Evolutionary conservation across 2,888 invertebrate species (phyloP), one percentile per base, ranked within the genome.

Genomic region (Tridacna gigas): DNA sequence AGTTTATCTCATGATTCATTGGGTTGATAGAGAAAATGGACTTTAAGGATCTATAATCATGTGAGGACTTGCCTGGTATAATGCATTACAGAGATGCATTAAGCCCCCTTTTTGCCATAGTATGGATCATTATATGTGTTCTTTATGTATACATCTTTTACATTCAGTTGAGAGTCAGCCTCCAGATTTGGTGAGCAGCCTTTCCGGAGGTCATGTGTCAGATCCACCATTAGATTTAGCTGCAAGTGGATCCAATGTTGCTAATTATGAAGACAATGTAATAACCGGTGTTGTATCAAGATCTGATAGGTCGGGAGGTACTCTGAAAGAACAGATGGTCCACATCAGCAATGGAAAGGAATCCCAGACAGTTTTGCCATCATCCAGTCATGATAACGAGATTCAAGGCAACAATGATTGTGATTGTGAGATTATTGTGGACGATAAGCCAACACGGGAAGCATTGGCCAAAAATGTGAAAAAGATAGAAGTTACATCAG

Each of bases 371-470:
- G 26, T 66, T 47, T 76, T 77, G 2, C 67, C 77, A 22, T 51
- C 83, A 13, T 66, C 71, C 20, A 83, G 77, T 79, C 71, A 71
- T 20, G 71, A 71, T 25, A 51, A 9, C 5, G 47, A 47, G 15
- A 25, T 71, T n/a, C 71, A 47, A 9, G 75, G 75, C 37, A 79
- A 74, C 12, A 77, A 80, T 2, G 84, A 84, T 26, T 74, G 74
- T 61, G 82, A 86, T 47, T 82, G 82, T 80, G 86, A 86, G 51
- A 86, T 86, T 13, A 71, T 86, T 76, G 82, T 86, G 26, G 85
- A 85, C 75, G 86, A 86, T 61, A 75, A 63, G 45, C 22, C 47
- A 26, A 63, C n/a, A 4, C 37, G 45, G 20, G 71, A 71, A 18
- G 71, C 71, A 51, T 71, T 51, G n/a, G 51, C 71, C 71, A 71